Conservation (phyloP, 2,113 vertebrate genomes). For the Entelurus aequoreus region DNA sequence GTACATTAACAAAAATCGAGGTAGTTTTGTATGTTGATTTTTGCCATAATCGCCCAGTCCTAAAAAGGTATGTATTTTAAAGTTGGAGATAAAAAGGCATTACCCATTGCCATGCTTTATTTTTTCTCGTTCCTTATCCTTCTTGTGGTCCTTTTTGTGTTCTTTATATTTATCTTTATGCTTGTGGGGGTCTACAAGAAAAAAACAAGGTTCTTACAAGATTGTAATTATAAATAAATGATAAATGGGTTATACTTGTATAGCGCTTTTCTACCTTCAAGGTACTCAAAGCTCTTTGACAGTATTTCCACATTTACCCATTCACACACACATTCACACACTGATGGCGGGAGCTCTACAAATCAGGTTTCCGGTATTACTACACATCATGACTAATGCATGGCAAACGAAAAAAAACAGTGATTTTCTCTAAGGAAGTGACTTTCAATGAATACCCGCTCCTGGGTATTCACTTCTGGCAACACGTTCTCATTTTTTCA, state of each 20-base stretch:
- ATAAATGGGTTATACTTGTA: no score
- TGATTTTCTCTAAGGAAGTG: not conserved
- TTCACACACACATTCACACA: no score
- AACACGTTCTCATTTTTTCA: no score
- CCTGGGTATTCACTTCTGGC: no score
- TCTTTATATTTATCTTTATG: constrained; percentile 97
- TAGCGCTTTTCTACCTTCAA: no score
- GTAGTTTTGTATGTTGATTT: no score
- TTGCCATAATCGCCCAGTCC: no score
- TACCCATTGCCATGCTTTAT: constrained; percentile 95
- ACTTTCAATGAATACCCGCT: not conserved
- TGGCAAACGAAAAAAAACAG: not conserved
- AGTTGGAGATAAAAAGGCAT: not conserved
- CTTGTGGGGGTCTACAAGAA: constrained; percentile 87
- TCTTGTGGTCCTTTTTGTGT: constrained; percentile 98
- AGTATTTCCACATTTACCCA: no score
- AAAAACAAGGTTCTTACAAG: not conserved
- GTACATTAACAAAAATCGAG: no score
- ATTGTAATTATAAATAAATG: no score
- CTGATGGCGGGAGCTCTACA: no score
- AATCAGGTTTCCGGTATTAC: not conserved
- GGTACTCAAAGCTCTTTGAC: no score
- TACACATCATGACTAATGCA: not conserved
- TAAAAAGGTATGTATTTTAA: not conserved
- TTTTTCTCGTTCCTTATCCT: constrained; percentile 93